These are phyloP conservation scores for Stegodyphus mimosarum DNA, from an alignment of 1,140 invertebrate genomes.

Conservation along the genomic window DNA sequence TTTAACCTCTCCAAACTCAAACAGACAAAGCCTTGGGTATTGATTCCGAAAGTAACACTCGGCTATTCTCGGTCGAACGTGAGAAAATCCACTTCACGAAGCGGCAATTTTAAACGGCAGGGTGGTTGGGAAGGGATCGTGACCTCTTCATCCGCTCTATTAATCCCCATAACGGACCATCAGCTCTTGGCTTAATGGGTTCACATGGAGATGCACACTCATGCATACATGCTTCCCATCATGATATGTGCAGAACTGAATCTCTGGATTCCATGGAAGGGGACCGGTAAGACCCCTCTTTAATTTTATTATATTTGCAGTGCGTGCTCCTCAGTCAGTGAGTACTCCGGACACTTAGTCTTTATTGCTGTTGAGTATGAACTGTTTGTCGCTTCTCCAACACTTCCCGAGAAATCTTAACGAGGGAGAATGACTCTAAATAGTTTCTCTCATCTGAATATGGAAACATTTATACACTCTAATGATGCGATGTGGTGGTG, in stretches of 20 bases:
- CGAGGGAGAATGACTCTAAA: too few species aligned
- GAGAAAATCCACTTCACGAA: constrained; percentile 23
- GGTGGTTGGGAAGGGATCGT: background rate
- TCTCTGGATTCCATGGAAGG: constrained; percentile 13
- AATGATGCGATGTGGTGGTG: background rate
- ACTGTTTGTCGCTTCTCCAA: constrained; percentile 19
- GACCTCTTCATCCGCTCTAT: background rate
- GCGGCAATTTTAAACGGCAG: constrained; percentile 33
- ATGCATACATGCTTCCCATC: constrained; percentile 15
- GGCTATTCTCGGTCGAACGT: constrained; percentile 6
- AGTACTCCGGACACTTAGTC: constrained; percentile 27
- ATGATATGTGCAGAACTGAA: background rate
- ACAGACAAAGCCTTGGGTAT: constrained; percentile 16
- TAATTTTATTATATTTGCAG: constrained; percentile 56
- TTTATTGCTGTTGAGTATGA: constrained; percentile 30
- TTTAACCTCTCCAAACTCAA: background rate
- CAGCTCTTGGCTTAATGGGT: constrained; percentile 22
- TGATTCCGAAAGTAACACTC: constrained; percentile 23
- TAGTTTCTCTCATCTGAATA: too few species aligned
- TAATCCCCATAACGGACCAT: constrained; percentile 31
- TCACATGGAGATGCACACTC: constrained; percentile 13
- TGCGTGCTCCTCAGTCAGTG: constrained; percentile 16
- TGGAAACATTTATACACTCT: background rate
- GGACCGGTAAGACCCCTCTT: constrained; percentile 3
- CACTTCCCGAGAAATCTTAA: too few species aligned